These are phyloP conservation scores for Lophotis ruficrista DNA, from an alignment of 2,113 vertebrate genomes.

Conservation along the genomic window DNA sequence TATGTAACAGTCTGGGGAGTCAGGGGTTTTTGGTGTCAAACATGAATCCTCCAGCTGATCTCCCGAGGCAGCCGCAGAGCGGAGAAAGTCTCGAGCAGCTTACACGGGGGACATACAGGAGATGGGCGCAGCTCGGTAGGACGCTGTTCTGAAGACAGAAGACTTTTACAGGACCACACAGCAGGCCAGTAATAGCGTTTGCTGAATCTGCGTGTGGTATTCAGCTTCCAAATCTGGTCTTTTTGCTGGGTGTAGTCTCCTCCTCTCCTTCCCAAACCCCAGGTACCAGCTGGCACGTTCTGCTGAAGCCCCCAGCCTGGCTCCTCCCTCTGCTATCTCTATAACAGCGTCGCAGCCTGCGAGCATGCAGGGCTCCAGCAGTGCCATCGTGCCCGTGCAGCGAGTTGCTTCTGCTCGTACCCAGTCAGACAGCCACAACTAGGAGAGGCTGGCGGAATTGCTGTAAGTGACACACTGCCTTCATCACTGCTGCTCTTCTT, in stretches of 20 bases:
- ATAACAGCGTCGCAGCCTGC: background rate
- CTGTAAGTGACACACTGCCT: conserved; percentile 20
- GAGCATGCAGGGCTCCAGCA: background rate
- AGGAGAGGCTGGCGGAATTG: background rate
- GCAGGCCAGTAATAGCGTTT: background rate
- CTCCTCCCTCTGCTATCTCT: conserved; percentile 28
- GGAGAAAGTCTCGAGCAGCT: background rate
- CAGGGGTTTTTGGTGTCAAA: background rate
- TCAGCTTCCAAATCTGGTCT: background rate
- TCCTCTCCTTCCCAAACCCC: background rate
- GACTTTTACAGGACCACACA: background rate
- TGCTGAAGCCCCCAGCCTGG: background rate
- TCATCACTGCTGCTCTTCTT: background rate
- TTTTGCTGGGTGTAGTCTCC: background rate
- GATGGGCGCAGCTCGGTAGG: background rate
- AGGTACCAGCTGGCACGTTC: background rate
- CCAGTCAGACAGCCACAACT: background rate
- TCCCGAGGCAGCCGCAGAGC: background rate
- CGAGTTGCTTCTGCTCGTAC: background rate
- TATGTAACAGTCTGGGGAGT: too few species aligned
- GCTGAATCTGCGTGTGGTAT: background rate
- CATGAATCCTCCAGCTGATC: too few species aligned
- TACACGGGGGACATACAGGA: accelerated
- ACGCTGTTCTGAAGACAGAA: background rate
- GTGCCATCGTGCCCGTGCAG: background rate